Conservation (phyloP, 2,113 vertebrate genomes). For the Gallinago media region DNA sequence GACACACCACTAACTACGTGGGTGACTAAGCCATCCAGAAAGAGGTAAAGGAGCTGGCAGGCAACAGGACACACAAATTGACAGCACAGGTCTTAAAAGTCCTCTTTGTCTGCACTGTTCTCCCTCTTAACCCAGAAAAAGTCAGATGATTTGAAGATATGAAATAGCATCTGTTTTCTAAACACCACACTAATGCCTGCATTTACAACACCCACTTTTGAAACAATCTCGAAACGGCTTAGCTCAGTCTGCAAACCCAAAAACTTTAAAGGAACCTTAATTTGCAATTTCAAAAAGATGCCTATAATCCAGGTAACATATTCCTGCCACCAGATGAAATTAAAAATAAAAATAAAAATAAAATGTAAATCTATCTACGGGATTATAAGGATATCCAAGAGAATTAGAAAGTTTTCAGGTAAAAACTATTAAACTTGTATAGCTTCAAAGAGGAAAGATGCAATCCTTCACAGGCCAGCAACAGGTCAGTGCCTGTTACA, state of each 20-base stretch:
- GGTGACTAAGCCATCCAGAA: neutral
- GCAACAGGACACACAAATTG: neutral
- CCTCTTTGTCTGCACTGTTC: neutral
- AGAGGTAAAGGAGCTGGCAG: neutral
- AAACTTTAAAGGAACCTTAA: neutral
- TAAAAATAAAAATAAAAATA: neutral
- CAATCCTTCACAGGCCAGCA: neutral
- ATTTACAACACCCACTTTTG: neutral
- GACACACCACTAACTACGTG: neutral
- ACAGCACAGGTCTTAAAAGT: neutral
- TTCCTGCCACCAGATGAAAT: neutral
- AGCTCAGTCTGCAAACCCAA: neutral
- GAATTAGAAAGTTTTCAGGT: neutral
- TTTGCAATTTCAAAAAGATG: neutral
- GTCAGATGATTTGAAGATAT: neutral
- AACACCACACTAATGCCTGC: neutral
- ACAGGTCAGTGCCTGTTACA: slow-evolving; percentile 40
- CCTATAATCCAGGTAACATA: neutral
- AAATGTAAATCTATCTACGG: neutral
- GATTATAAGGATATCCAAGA: neutral
- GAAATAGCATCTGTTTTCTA: neutral
- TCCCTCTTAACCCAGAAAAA: neutral
- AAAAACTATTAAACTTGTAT: neutral
- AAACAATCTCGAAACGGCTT: neutral
- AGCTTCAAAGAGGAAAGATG: neutral